Evolutionary conservation across 2,888 invertebrate genomes (phyloP).

Genomic region (Protophormia terraenovae): DNA sequence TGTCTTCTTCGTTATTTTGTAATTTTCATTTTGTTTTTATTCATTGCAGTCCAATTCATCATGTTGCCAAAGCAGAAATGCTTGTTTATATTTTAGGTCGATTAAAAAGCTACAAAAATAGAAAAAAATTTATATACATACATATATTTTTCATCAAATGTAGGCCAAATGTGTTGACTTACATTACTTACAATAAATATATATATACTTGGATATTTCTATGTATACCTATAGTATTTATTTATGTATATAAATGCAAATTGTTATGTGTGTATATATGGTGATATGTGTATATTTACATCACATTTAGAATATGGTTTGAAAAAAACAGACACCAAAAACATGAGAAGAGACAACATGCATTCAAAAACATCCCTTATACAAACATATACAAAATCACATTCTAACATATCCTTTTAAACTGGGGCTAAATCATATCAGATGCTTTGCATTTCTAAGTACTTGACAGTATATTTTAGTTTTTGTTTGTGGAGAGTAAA

Average conservation of each 20-base stretch:
- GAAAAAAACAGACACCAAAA: conserved; percentile 21
- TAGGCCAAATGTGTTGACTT: conserved; percentile 68
- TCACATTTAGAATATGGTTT: conserved; percentile 21
- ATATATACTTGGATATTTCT: neutral
- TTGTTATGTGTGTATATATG: neutral
- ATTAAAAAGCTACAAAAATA: conserved; percentile 61
- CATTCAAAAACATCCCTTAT: neutral
- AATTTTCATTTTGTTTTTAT: conserved; percentile 41
- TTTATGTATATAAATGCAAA: neutral
- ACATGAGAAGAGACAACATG: neutral
- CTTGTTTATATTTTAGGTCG: conserved; percentile 68
- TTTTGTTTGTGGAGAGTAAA: neutral
- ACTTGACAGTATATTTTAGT: neutral
- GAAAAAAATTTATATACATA: neutral
- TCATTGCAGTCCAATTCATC: conserved; percentile 66
- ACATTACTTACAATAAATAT: conserved; percentile 62
- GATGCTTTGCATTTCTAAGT: conserved; percentile 42
- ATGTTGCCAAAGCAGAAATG: conserved; percentile 66
- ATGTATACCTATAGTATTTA: conserved; percentile 34
- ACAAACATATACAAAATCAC: neutral
- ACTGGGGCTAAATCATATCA: conserved; percentile 51
- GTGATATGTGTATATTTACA: neutral
- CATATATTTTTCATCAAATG: conserved; percentile 53
- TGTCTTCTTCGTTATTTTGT: conserved; percentile 45
- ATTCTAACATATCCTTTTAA: conserved; percentile 25